Conservation (phyloP, 2,888 invertebrate species). For the Cylloceria caligata region DNA sequence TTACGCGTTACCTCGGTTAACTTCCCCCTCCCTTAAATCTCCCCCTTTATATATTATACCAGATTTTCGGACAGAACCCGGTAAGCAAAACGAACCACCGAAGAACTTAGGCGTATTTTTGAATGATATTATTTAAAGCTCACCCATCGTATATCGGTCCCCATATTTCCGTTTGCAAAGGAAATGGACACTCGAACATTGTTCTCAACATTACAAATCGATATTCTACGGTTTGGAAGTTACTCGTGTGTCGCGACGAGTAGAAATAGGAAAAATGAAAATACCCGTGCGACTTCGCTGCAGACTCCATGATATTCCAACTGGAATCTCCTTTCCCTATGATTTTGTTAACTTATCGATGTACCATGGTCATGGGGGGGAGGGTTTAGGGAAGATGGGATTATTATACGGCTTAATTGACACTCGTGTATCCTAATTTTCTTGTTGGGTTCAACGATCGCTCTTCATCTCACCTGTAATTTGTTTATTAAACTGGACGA, state of each 20-base stretch:
- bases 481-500: not conserved
- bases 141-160: constrained; percentile 33
- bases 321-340: constrained; percentile 40
- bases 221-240: constrained; percentile 70
- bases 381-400: not conserved
- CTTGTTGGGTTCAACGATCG: not conserved
- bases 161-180: constrained; percentile 26
- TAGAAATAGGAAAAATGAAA: constrained; percentile 67
- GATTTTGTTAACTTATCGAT: constrained; percentile 59
- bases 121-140: constrained; percentile 50
- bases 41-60: constrained; percentile 12
- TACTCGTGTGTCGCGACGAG: constrained; percentile 8
- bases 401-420: constrained; percentile 18
- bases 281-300: constrained; percentile 78
- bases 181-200: constrained; percentile 41
- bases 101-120: constrained; percentile 63
- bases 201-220: constrained; percentile 35
- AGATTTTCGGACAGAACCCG: constrained; percentile 50
- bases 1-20: constrained; percentile 52
- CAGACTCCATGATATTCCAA: constrained; percentile 20
- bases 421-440: not conserved
- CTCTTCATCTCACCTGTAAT: not conserved
- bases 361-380: not conserved
- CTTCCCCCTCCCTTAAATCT: constrained; percentile 41
- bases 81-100: constrained; percentile 70